Evolutionary conservation across 2,888 invertebrate genomes (phyloP).

Genomic region (Trilocha varians): DNA sequence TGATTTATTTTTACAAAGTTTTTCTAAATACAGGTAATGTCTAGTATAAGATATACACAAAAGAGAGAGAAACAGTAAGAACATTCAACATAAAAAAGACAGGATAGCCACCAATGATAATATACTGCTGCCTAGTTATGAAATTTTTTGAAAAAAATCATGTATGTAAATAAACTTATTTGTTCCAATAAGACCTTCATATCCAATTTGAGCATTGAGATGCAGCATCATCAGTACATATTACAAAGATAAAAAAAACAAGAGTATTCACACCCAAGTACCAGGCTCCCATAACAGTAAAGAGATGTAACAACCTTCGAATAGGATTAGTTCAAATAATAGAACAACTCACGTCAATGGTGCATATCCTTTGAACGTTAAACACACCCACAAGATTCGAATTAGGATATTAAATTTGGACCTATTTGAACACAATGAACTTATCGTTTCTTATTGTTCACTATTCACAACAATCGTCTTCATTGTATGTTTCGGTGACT

Average conservation of each 20-base stretch:
- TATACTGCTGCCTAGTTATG: not conserved
- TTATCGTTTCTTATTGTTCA: not conserved
- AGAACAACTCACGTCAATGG: slow-evolving; percentile 18
- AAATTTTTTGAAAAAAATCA: not conserved
- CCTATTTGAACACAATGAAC: not conserved
- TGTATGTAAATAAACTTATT: not conserved
- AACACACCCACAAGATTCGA: not conserved
- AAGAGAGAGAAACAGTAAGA: no score
- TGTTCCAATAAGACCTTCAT: not conserved
- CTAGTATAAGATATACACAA: no score
- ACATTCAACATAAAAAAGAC: not conserved
- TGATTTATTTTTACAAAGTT: no score
- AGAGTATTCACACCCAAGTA: not conserved
- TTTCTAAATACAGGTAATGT: no score
- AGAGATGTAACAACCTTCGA: slow-evolving; percentile 17
- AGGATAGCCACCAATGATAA: not conserved
- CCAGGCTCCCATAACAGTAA: slow-evolving; percentile 1
- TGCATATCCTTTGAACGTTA: slow-evolving; percentile 1
- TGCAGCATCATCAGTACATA: not conserved
- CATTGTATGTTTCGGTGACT: no score
- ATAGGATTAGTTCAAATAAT: slow-evolving; percentile 20
- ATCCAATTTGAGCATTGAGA: not conserved
- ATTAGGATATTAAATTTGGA: not conserved
- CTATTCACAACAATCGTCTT: not conserved
- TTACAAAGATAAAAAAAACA: not conserved